Conservation (phyloP, 2,113 vertebrate genomes). For the Calidris pugnax region DNA sequence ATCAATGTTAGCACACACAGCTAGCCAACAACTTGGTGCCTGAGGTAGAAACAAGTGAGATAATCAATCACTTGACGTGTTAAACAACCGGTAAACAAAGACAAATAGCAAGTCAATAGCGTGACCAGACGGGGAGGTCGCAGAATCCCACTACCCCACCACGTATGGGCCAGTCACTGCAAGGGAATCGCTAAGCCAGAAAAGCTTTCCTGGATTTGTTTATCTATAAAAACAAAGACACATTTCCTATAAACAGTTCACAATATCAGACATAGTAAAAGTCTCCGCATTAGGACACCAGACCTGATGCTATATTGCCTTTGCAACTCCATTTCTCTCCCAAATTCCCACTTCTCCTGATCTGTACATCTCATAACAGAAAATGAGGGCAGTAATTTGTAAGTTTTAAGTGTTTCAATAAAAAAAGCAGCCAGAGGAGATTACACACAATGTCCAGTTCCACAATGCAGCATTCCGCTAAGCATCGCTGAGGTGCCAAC, state of each 20-base stretch:
- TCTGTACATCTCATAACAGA: background rate
- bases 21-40: background rate
- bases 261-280: background rate
- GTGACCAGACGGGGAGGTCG: background rate
- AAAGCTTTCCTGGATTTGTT: background rate
- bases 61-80: background rate
- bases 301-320: background rate
- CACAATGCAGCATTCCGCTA: background rate
- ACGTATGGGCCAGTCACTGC: background rate
- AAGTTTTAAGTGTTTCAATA: background rate
- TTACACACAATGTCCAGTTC: background rate
- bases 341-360: background rate
- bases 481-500: background rate
- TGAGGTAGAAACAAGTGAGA: slow-evolving; percentile 10
- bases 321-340: background rate
- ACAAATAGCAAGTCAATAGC: background rate
- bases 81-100: background rate
- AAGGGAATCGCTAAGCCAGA: background rate
- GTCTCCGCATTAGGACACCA: background rate
- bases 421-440: background rate
- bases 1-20: slow-evolving; percentile 55
- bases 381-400: background rate
- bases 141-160: background rate
- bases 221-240: background rate
- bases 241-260: background rate